Percentiles rank a stretch among this genome's conserved stretches.
Evolutionary conservation across 2,888 invertebrate genomes (phyloP).

Genomic region (Druceiella hillmani): DNA sequence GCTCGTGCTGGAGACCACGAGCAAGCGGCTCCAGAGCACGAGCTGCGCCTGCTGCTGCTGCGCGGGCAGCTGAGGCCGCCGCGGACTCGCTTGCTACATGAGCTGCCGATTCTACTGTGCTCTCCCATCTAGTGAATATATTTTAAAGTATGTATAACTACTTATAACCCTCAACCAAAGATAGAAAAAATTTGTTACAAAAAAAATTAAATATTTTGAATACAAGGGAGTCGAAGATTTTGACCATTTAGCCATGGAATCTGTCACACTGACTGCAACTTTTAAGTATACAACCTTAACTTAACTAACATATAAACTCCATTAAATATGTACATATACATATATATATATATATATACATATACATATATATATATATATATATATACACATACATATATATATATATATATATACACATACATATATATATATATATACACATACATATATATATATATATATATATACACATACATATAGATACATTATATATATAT

Average conservation of each 20-base stretch:
- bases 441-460: background rate
- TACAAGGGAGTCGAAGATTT: too few relatives aligned
- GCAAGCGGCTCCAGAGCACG: constrained; percentile 69
- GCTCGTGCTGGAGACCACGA: constrained; percentile 66
- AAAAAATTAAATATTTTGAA: background rate
- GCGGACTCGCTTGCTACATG: constrained; percentile 34
- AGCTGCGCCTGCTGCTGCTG: constrained; percentile 50
- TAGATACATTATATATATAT: background rate
- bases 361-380: too few relatives aligned
- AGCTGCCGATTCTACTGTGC: constrained; percentile 32
- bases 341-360: too few relatives aligned
- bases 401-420: too few relatives aligned
- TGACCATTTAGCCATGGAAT: too few relatives aligned
- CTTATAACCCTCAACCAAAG: background rate
- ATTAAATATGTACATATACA: too few relatives aligned
- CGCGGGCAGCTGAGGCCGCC: constrained; percentile 41
- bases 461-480: background rate
- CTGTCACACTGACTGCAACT: too few relatives aligned
- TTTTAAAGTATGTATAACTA: background rate
- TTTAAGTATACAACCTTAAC: too few relatives aligned
- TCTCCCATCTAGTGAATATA: constrained; percentile 34
- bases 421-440: constrained; percentile 13
- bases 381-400: too few relatives aligned
- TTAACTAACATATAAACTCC: too few relatives aligned
- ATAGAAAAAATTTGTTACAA: constrained; percentile 18